Evolutionary conservation across 1,140 invertebrate genomes (phyloP).

Genomic region (Drosophila nebulosa): DNA sequence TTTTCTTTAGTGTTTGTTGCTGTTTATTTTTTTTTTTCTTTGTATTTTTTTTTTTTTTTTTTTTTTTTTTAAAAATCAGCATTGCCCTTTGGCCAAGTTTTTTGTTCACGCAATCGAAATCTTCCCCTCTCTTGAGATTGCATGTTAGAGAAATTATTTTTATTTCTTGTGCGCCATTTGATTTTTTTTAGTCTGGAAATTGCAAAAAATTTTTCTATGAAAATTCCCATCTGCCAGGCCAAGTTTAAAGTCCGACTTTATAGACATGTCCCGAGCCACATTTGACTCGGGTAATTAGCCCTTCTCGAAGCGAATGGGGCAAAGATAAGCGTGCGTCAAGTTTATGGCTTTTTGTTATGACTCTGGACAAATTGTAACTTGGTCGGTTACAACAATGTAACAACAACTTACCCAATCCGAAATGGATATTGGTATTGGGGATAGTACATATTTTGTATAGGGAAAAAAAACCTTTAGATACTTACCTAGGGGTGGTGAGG

Average conservation of each 20-base stretch:
- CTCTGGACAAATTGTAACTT: constrained; percentile 1
- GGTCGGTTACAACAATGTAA: background rate
- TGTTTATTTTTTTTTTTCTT: constrained; percentile 27
- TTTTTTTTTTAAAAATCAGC: background rate
- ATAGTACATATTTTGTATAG: no score
- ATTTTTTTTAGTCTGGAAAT: constrained; percentile 60
- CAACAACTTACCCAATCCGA: background rate
- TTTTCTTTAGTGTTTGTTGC: background rate
- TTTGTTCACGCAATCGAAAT: constrained; percentile 60
- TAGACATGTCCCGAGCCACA: constrained; percentile 15
- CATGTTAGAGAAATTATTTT: constrained; percentile 65
- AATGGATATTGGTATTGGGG: constrained; percentile 1
- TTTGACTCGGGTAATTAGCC: constrained; percentile 52
- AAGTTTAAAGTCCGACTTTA: constrained; percentile 71
- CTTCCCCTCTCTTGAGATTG: constrained; percentile 34
- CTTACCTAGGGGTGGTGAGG: background rate
- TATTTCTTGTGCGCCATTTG: constrained; percentile 68
- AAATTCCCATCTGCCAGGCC: constrained; percentile 61
- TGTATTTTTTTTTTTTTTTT: background rate
- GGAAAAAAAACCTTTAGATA: background rate
- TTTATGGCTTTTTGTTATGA: constrained; percentile 20
- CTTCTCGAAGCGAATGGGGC: background rate
- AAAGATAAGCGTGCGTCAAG: constrained; percentile 15
- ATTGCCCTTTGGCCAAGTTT: constrained; percentile 16
- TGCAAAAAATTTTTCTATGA: constrained; percentile 53